Base-by-base conservation (phyloP, 1,140 invertebrate genomes). In the Hyposmocoma kahamanoa region DNA sequence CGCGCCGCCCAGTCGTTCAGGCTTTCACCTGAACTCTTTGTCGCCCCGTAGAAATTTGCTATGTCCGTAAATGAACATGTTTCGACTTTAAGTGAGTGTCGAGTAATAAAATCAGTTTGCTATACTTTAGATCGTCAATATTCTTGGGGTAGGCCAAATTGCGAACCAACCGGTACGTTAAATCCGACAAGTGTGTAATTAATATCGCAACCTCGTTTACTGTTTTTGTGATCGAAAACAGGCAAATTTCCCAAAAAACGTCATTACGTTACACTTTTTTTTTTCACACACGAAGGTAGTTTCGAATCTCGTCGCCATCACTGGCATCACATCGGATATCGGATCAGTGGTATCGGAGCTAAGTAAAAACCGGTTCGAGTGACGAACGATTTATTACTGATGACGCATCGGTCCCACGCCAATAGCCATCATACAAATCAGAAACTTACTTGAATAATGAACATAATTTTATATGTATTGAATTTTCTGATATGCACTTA, bases 1-100 rank as follows among this genome's bases (percentile, higher is more conserved):
- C 50, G 42, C 20, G 50, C 42, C 22, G 45, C 54, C 54, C 54
- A 56, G 17, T 56, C 54, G 18, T 22, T 18, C 15, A 56, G 30
- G 6, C 32, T 13, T 43, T 56, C 48, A 19, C 41, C 41, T 38
- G 45, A 39, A 15, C 6, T 32, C 22, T 21, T 42, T 0, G 11
- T 51, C 13, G 54, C 54, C 3, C 32, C 34, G 19, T 38, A 48
- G 15, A 56, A 56, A 2, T 44, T 51, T 13, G 47, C 48, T 22
- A 43, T 47, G 17, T 56, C 48, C 17, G 22, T 49, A 18, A 43
- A 56, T 10, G 48, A 24, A 11, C 48, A 56, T 22, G 36, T 2
- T 17, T 47, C 52, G 8, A 21, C 13, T 18, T 47, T 52, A 56
- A 56, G 34, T 56, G 54, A 3, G 10, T 18, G 17, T 56, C 44